Conservation (phyloP, 2,797 vertebrate species). For the Coilia nasus region DNA sequence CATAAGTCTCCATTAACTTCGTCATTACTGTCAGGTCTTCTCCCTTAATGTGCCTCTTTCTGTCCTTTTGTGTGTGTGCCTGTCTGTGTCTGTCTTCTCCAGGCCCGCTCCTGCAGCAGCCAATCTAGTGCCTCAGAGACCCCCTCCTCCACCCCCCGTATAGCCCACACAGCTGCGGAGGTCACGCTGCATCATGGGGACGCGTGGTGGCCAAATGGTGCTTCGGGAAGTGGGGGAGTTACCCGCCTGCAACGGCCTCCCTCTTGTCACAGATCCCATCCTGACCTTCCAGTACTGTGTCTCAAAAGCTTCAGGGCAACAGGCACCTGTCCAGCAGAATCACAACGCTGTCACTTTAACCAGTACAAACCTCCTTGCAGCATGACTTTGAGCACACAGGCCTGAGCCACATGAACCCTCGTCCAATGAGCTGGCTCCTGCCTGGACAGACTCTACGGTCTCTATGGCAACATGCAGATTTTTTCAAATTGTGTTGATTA, state of each 20-base stretch:
- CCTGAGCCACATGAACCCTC: constrained; percentile 11
- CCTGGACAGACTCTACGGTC: constrained; percentile 16
- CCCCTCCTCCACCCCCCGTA: constrained; percentile 74
- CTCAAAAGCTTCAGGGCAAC: constrained; percentile 17
- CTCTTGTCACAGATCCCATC: constrained; percentile 8
- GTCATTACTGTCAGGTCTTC: too few species aligned
- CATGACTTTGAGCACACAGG: constrained; percentile 27
- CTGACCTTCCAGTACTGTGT: not conserved
- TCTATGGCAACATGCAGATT: constrained; percentile 27
- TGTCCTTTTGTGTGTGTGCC: not conserved
- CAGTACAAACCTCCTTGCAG: constrained; percentile 34
- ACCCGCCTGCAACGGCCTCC: constrained; percentile 9
- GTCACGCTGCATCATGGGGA: constrained; percentile 22
- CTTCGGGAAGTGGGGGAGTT: constrained; percentile 10
- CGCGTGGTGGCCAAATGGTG: not conserved
- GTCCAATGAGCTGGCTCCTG: constrained; percentile 34
- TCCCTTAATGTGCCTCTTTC: not conserved
- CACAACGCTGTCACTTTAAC: constrained; percentile 41
- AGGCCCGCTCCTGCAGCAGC: constrained; percentile 69
- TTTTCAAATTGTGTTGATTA: constrained; percentile 19
- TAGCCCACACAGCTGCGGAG: constrained; percentile 58
- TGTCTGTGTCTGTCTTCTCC: constrained; percentile 26
- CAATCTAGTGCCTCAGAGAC: constrained; percentile 78
- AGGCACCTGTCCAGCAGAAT: constrained; percentile 47
- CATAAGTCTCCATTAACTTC: too few species aligned